These are phyloP conservation scores for Oryzaephilus surinamensis DNA, from an alignment of 1,140 invertebrate species.

Conservation along the genomic window DNA sequence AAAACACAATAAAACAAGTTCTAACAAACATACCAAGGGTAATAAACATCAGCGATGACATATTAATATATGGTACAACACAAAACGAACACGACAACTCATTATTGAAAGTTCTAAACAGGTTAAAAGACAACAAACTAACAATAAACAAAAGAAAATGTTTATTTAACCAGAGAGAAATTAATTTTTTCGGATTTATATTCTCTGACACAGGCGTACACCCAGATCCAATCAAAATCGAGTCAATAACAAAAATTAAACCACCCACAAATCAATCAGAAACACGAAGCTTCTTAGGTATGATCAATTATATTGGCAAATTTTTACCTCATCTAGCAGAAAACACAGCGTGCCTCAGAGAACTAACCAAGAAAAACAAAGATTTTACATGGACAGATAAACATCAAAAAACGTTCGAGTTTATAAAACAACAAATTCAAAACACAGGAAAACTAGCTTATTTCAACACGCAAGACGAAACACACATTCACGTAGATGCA, in stretches of 20 bases:
- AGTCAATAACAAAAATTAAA: constrained; percentile 32
- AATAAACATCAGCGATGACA: constrained; percentile 30
- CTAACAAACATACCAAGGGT: constrained; percentile 20
- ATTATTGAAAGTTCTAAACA: constrained; percentile 20
- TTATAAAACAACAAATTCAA: constrained; percentile 5
- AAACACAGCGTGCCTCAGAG: constrained; percentile 5
- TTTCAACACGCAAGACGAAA: neutral
- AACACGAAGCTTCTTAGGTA: constrained; percentile 29
- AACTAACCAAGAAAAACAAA: neutral
- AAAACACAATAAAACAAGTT: constrained; percentile 29
- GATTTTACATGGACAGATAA: constrained; percentile 1
- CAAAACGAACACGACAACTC: constrained; percentile 23
- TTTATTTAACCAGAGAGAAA: constrained; percentile 18
- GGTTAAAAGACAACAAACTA: constrained; percentile 18
- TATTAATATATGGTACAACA: constrained; percentile 27
- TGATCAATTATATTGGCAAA: constrained; percentile 30
- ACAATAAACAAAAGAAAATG: constrained; percentile 25
- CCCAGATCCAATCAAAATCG: constrained; percentile 27
- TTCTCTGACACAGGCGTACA: constrained; percentile 30
- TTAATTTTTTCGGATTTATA: constrained; percentile 32
- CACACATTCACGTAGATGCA: constrained; percentile 6
- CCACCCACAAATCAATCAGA: constrained; percentile 25
- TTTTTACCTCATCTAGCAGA: constrained; percentile 26
- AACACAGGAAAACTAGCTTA: constrained; percentile 2
- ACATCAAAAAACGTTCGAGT: constrained; percentile 2